Evolutionary conservation across 2,888 invertebrate genomes (phyloP), one percentile per base, ranked within the genome.

Genomic region (Melieria omissa): DNA sequence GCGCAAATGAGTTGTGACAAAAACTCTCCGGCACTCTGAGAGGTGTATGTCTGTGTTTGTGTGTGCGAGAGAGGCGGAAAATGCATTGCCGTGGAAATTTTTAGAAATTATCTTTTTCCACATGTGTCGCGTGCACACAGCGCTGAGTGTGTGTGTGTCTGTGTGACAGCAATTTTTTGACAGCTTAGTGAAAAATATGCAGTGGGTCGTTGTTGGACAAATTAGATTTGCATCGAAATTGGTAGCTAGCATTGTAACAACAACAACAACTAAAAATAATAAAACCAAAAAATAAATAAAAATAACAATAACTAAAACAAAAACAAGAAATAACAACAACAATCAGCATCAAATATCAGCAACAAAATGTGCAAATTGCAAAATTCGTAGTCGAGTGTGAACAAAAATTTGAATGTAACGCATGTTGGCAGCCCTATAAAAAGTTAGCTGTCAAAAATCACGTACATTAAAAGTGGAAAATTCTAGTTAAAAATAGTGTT

Each of bases 191-290:
- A 58, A 66, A 55, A 58, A 47, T 58, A 47, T 10, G 46, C 58
- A 58, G 66, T 66, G 41, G 16, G 58, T 58, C 60, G 58, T 41
- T 10, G 41, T 66, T 66, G 57, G 58, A 58, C 41, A 66, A 66
- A 66, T 66, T 66, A 60, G 66, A 66, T 66, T 66, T 58, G 41
- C 66, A 66, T 66, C 60, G 58, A 58, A 58, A 58, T 66, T 57
- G 66, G 57, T 66, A 46, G 57, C 9, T 9, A 60, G 60, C 14
- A 58, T 58, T 66, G 29, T 47, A n/a, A 58, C 58, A 49, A 47
- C 58, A 47, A 14, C 4, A 12, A 3, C 4, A 55, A 12, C 49
- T 2, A 44, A 65, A 12, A 8, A 3, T 7, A 47, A 47, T 41
- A 16, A 46, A 66, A 16, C 9, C 9, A 10, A 7, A 42, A 41